Percentiles rank a stretch among this genome's conserved stretches.
Conservation (phyloP, 2,113 vertebrate genomes). For the Alosa alosa region DNA sequence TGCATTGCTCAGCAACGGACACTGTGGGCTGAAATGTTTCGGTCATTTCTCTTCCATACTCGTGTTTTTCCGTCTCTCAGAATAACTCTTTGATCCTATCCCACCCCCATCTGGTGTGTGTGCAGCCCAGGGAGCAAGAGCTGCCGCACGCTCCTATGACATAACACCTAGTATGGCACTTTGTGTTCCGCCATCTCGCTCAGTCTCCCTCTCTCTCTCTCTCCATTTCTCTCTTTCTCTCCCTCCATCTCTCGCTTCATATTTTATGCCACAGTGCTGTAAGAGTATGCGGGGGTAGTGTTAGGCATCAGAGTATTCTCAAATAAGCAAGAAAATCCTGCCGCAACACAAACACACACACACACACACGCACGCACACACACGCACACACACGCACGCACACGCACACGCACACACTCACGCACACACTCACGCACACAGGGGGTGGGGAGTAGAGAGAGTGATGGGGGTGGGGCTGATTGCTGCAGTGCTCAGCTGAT, state of each 20-base stretch:
- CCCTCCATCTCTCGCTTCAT: slow-evolving; percentile 32
- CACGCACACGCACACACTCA: background rate
- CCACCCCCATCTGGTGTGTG: background rate
- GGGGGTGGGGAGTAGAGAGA: background rate
- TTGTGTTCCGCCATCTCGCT: background rate
- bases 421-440: background rate
- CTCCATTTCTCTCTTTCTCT: slow-evolving; percentile 18
- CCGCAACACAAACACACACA: slow-evolving; percentile 47
- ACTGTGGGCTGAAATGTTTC: background rate
- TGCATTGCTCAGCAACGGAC: background rate
- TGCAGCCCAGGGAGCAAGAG: background rate
- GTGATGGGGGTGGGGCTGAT: slow-evolving; percentile 32
- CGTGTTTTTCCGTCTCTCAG: background rate
- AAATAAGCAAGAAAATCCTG: slow-evolving; percentile 50
- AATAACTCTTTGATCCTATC: slow-evolving; percentile 6
- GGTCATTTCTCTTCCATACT: background rate
- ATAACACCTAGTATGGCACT: background rate
- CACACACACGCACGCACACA: background rate
- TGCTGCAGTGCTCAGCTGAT: slow-evolving; percentile 62
- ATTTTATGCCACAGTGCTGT: background rate
- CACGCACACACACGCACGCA: background rate
- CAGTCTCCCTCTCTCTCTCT: background rate
- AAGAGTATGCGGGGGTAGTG: slow-evolving; percentile 37
- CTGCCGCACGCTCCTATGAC: background rate
- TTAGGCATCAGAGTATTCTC: slow-evolving; percentile 50